Percentiles rank a stretch among this genome's conserved stretches.
phyloP scores from a whole-genome alignment of 2,888 invertebrate genomes.

The Volucella bombylans region DNA sequence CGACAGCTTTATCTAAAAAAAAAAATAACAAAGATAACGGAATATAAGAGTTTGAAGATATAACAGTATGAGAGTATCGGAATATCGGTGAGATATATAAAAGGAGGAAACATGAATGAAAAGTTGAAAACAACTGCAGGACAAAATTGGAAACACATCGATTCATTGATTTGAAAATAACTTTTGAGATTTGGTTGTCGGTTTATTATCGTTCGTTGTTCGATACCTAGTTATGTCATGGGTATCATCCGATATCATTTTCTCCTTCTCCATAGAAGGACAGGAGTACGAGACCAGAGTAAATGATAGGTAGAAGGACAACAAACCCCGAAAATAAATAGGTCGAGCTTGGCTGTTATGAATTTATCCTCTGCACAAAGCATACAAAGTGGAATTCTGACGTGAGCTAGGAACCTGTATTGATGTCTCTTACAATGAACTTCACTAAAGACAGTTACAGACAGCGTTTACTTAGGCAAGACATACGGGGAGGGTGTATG shows the following conservation, averaged over 20 bases:
- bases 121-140: slow-evolving; percentile 32
- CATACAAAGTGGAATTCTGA: slow-evolving; percentile 3
- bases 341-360: slow-evolving; percentile 25
- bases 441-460: neutral
- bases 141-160: slow-evolving; percentile 60
- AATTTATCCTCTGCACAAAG: slow-evolving; percentile 19
- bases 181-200: slow-evolving; percentile 33
- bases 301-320: neutral
- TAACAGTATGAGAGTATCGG: neutral
- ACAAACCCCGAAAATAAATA: slow-evolving; percentile 32
- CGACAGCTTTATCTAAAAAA: slow-evolving; percentile 91
- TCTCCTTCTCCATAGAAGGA: neutral
- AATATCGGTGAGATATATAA: neutral
- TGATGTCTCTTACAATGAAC: slow-evolving; percentile 28
- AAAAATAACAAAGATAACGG: neutral
- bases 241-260: slow-evolving; percentile 27
- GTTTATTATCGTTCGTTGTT: slow-evolving; percentile 21
- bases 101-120: neutral
- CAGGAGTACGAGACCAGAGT: no score
- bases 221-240: slow-evolving; percentile 16
- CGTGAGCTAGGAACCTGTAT: slow-evolving; percentile 17
- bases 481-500: no score
- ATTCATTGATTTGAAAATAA: slow-evolving; percentile 55
- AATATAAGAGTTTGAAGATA: neutral
- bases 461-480: no score